Evolutionary conservation across 2,797 vertebrate species (phyloP).

Genomic region (Crypturellus tataupa): DNA sequence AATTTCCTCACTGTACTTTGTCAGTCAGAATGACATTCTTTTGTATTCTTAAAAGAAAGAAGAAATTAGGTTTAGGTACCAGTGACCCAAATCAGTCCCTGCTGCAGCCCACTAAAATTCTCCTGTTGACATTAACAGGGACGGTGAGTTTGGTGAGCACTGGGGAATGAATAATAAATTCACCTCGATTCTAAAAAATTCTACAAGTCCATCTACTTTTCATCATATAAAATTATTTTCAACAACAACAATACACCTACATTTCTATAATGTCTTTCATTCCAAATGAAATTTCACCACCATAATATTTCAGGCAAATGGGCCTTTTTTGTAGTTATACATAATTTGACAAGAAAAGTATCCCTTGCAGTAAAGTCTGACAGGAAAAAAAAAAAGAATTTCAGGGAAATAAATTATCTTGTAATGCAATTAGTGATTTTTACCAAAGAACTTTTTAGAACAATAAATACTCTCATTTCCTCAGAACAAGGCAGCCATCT

Average conservation of each 20-base stretch:
- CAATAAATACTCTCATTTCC: background rate
- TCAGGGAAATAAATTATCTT: constrained; percentile 36
- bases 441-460: background rate
- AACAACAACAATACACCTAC: constrained; percentile 59
- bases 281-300: constrained; percentile 46
- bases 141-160: background rate
- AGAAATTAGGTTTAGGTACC: background rate
- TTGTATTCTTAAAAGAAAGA: constrained; percentile 39
- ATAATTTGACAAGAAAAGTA: constrained; percentile 74
- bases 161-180: constrained; percentile 15
- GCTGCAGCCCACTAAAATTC: background rate
- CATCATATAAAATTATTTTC: constrained; percentile 61
- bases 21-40: constrained; percentile 41
- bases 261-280: constrained; percentile 57
- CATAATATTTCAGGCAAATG: constrained; percentile 13
- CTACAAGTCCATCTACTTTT: constrained; percentile 24
- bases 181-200: background rate
- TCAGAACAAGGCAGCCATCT: background rate
- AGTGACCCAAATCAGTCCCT: background rate
- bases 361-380: constrained; percentile 56
- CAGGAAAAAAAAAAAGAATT: constrained; percentile 65
- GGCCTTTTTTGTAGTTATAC: constrained; percentile 23
- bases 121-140: background rate
- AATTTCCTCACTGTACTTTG: constrained; percentile 57
- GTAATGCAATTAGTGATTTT: constrained; percentile 38